Base-by-base conservation (phyloP, 2,113 vertebrate genomes). In the Collichthys lucidus region DNA sequence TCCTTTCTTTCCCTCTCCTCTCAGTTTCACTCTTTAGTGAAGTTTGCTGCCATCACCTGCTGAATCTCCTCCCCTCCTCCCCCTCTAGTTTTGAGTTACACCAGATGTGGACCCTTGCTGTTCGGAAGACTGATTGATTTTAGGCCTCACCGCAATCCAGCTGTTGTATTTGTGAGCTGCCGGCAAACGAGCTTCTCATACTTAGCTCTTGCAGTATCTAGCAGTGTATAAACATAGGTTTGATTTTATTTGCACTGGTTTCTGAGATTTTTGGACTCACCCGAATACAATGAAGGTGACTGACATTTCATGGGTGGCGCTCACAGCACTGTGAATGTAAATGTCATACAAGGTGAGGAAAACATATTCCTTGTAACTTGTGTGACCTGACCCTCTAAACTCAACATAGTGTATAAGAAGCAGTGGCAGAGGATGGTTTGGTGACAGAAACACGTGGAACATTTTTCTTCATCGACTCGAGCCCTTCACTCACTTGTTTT, bases 101-200 rank as follows among this genome's bases (percentile, higher is more conserved):
- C 96, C 97, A 98, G 97, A 98, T 98, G 97, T 97, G 94, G 80
- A 83, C 87, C 87, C 94, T 95, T 87, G 92, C 94, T 92, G 94
- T 94, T 94, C 92, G 91, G 93, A 95, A 87, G 91, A 94, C 96
- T 97, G 97, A 98, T 97, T 97, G 96, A 96, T 97, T 94, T 97
- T 96, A 84, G 88, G 94, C 87, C 92, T 88, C 93, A 83, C 94
- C 85, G 95, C 95, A 96, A 94, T 96, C 94, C 95, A 92, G 84
- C 95, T 87, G 95, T 96, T 97, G 95, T 96, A 40, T 72, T 80
- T 68, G 69, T 46, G 49, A 78, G n/a, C 61, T 94, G 93, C 94
- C 92, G 53, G 63, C 31, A 68, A 80, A 71, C 50, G 24, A 74
- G 57, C 4, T 40, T 77, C 60, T 76, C 29, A 44, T 20, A 29